phyloP scores from a whole-genome alignment of 2,797 vertebrate species.

The Lutjanus argentimaculatus region DNA sequence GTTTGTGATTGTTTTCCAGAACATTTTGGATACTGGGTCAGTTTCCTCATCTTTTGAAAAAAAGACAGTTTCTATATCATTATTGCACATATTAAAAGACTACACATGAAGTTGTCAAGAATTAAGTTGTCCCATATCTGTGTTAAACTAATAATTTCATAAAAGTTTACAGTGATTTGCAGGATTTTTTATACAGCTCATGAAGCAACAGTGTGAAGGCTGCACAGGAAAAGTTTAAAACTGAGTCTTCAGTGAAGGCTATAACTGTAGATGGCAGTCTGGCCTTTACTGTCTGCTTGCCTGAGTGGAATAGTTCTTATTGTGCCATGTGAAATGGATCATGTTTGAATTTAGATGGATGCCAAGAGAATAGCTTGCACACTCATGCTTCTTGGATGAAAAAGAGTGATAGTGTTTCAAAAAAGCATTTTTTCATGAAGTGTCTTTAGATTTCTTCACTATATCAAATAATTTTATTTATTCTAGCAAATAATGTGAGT shows the following conservation, averaged over 20 bases:
- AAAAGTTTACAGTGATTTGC: conserved; percentile 9
- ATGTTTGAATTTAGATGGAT: conserved; percentile 41
- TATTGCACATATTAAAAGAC: conserved; percentile 6
- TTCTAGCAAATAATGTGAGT: neutral
- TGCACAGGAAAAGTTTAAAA: neutral
- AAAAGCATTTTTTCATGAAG: neutral
- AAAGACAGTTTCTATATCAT: neutral
- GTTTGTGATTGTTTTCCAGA: conserved; percentile 46
- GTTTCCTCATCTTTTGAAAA: conserved; percentile 26
- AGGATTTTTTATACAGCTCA: neutral
- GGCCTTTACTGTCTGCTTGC: conserved; percentile 40
- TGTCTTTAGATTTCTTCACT: conserved; percentile 1
- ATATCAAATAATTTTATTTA: neutral
- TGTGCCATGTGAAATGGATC: conserved; percentile 30
- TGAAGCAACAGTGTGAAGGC: conserved; percentile 22
- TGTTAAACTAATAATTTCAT: conserved; percentile 11
- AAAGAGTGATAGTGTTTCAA: neutral
- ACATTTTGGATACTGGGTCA: conserved; percentile 24
- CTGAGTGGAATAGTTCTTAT: conserved; percentile 41
- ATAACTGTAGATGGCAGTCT: conserved; percentile 64
- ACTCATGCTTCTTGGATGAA: conserved; percentile 10
- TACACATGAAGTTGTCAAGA: neutral
- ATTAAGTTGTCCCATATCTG: neutral
- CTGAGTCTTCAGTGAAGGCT: conserved; percentile 7
- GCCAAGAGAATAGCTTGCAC: conserved; percentile 26